Evolutionary conservation across 2,888 invertebrate genomes (phyloP).

Genomic region (Rambutsinella grinnellia): DNA sequence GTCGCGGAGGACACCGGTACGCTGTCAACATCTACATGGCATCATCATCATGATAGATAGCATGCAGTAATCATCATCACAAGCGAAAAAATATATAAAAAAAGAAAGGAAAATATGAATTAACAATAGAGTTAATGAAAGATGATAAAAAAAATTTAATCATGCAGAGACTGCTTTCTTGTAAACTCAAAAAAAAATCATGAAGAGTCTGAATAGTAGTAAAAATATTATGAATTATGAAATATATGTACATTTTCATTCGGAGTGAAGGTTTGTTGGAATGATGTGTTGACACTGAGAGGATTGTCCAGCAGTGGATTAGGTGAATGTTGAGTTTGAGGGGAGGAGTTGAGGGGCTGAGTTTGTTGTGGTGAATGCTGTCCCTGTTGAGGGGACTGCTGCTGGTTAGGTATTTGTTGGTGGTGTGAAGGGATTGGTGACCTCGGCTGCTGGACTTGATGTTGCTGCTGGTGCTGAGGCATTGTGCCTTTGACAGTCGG

Average conservation of each 20-base stretch:
- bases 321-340: conserved; percentile 68
- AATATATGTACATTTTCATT: conserved; percentile 64
- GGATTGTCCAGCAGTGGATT: conserved; percentile 63
- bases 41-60: conserved; percentile 35
- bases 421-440: conserved; percentile 26
- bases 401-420: conserved; percentile 61
- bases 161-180: conserved; percentile 1
- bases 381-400: conserved; percentile 66
- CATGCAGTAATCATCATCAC: conserved; percentile 22
- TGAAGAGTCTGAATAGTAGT: conserved; percentile 65
- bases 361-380: conserved; percentile 67
- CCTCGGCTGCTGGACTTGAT: conserved; percentile 66
- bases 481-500: conserved; percentile 16
- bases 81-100: conserved; percentile 21
- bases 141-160: conserved; percentile 18
- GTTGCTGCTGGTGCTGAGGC: conserved; percentile 70
- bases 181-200: conserved; percentile 58
- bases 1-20: conserved; percentile 70
- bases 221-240: conserved; percentile 68
- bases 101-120: conserved; percentile 28
- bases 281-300: conserved; percentile 61
- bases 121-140: too few species aligned
- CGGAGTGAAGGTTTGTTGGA: conserved; percentile 60
- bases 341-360: conserved; percentile 57
- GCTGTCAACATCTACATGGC: conserved; percentile 71